Evolutionary conservation across 2,888 invertebrate genomes (phyloP).

Genomic region (Strigamia transsilvanica): DNA sequence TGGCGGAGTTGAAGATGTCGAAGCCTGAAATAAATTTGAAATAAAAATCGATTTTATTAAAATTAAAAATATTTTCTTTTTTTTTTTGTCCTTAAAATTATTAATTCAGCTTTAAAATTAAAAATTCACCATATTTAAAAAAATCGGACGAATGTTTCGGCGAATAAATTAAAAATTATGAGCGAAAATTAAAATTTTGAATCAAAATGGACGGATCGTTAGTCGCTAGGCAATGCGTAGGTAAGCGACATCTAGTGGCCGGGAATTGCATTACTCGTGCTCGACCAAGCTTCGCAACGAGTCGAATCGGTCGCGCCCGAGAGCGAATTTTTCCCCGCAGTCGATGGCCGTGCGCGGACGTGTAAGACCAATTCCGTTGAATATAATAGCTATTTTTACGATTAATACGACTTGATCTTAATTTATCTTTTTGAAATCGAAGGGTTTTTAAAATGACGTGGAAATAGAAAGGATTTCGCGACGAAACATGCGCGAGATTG

Average conservation of each 20-base stretch:
- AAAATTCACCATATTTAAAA: neutral
- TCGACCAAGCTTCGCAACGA: neutral
- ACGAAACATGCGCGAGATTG: neutral
- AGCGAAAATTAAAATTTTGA: neutral
- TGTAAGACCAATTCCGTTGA: neutral
- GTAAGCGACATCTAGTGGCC: neutral
- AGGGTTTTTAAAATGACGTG: neutral
- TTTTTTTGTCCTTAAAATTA: too few relatives aligned
- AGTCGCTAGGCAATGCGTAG: neutral
- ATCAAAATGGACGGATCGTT: neutral
- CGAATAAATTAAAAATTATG: neutral
- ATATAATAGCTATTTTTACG: neutral
- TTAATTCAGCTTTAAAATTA: neutral
- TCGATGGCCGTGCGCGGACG: neutral
- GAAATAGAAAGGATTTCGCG: neutral
- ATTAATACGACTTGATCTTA: too few relatives aligned
- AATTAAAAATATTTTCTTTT: neutral
- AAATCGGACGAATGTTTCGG: neutral
- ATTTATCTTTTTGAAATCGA: too few relatives aligned
- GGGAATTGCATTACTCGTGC: neutral
- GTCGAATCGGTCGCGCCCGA: neutral
- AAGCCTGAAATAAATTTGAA: neutral
- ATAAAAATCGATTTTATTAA: neutral
- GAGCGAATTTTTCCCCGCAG: neutral
- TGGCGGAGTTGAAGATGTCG: neutral